These are phyloP conservation scores for Miichthys miiuy DNA, from an alignment of 2,797 vertebrate species.

Conservation along the genomic window DNA sequence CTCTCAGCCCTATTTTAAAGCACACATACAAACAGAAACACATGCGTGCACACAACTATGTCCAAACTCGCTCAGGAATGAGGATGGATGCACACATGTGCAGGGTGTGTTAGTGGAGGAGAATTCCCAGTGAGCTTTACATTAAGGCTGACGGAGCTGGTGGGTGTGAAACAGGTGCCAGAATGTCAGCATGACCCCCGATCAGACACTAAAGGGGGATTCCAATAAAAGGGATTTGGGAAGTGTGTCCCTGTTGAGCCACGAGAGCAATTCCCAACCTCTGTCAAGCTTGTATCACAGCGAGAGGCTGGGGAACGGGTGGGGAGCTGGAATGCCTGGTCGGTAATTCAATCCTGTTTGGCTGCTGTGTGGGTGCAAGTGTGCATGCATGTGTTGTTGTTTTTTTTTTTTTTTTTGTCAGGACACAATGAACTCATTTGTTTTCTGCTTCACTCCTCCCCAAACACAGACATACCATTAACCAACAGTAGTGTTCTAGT, in stretches of 20 bases:
- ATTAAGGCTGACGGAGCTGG: conserved; percentile 43
- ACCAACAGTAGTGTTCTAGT: conserved; percentile 42
- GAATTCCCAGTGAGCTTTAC: conserved; percentile 54
- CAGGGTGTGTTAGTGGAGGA: conserved; percentile 46
- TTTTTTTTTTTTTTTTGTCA: conserved; percentile 41
- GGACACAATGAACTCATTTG: conserved; percentile 77
- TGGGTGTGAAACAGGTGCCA: conserved; percentile 73
- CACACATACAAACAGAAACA: conserved; percentile 32
- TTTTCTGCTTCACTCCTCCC: conserved; percentile 59
- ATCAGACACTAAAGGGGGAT: conserved; percentile 53
- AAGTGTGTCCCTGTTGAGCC: conserved; percentile 36
- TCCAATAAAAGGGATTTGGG: conserved; percentile 58
- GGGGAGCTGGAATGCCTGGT: conserved; percentile 68
- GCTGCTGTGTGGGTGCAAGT: conserved; percentile 76
- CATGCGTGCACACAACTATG: conserved; percentile 58
- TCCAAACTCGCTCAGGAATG: conserved; percentile 72
- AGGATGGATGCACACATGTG: conserved; percentile 42
- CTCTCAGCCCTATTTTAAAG: conserved; percentile 4
- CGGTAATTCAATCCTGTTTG: conserved; percentile 74
- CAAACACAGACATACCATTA: conserved; percentile 49
- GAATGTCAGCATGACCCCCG: conserved; percentile 31
- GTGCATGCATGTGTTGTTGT: conserved; percentile 72
- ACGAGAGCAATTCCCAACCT: conserved; percentile 43
- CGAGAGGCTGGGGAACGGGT: conserved; percentile 53
- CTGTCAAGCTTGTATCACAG: conserved; percentile 32